Evolutionary conservation across 1,140 invertebrate genomes (phyloP), one percentile per base, ranked within the genome.

Genomic region (Luehdorfia chinensis): DNA sequence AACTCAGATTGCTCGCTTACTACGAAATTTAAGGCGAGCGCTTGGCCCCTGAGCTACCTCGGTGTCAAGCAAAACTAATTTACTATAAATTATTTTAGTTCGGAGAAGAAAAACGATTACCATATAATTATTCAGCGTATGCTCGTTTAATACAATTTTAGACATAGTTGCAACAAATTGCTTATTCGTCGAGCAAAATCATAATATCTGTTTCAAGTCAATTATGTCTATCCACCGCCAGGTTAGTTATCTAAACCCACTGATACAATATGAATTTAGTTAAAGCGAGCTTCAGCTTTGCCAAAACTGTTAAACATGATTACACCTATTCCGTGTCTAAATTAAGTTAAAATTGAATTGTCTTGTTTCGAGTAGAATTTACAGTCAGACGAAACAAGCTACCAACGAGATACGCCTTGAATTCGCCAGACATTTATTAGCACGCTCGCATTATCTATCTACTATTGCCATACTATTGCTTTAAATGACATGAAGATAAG

Each of bases 161-260:
- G 14, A 16, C 13, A 6, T 21, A 30, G 3, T 21, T 19, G 21
- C 28, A 52, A 18, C 37, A 23, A 47, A 13, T 52, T 47, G 44
- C 31, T 30, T 39, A 58, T 31, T 50, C 57, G 47, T 54, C 47
- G 36, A 46, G 46, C 50, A 39, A 78, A 79, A 79, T 81, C 74
- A 81, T 60, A 78, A 78, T 78, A 65, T 56, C 63, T 67, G 72
- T 65, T 70, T 75, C 68, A 75, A 78, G 77, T 75, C 76, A 84
- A 84, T 84, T 81, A 84, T 15, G 71, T 75, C 76, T 81, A 74
- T 81, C 76, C 59, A 45, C 59, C 64, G 80, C 68, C 75, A 61
- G 52, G 76, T 80, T 84, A 75, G 65, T 60, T 73, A 72, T 70
- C 72, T 64, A 44, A 72, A 64, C 53, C 61, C 54, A 58, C 60